Base-by-base conservation (phyloP, 2,113 vertebrate genomes). In the Pimephales promelas region DNA sequence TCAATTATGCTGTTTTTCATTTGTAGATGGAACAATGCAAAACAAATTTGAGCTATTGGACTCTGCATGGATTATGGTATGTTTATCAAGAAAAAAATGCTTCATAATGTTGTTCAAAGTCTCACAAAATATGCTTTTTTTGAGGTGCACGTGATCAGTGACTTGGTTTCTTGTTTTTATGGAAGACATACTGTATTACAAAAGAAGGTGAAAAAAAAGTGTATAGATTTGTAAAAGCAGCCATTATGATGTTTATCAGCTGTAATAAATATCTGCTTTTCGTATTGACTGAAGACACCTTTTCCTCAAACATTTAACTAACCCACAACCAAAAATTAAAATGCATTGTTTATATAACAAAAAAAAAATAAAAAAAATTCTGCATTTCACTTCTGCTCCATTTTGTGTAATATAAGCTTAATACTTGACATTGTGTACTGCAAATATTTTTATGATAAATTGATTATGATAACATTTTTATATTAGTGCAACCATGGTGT, bases 31-130 rank as follows among this genome's bases (percentile, higher is more conserved):
- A 94, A 72, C 78, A 89, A 1, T 95, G 94, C 84, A 88, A 91
- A 76, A 8, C 86, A 57, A 88, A 92, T 62, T 43, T 94, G 7
- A 91, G 86, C 84, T 91, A 90, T 82, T 95, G 94, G 94, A 92
- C 93, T 61, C 64, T 95, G 14, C 94, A 95, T 89, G 94, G 94
- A 86, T 89, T 95, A 56, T 95, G 94, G 94, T 95, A 87, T 82
- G 83, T 70, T 71, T 31, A 24, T 56, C 20, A 24, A 40, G 7
- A 28, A 28, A 52, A 26, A 56, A 22, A 22, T 56, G 18, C 54
- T 3, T n/a, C 2, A 1, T 57, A 57, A 24, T 59, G 22, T 59
- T 59, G 24, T 9, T 59, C 2, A 24, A 59, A 57, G 54, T 57
- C 18, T 47, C 22, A 57, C 22, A 8, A 4, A 22, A 22, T n/a